These are phyloP conservation scores for Torymus auratus DNA, from an alignment of 2,888 invertebrate genomes.

Conservation along the genomic window DNA sequence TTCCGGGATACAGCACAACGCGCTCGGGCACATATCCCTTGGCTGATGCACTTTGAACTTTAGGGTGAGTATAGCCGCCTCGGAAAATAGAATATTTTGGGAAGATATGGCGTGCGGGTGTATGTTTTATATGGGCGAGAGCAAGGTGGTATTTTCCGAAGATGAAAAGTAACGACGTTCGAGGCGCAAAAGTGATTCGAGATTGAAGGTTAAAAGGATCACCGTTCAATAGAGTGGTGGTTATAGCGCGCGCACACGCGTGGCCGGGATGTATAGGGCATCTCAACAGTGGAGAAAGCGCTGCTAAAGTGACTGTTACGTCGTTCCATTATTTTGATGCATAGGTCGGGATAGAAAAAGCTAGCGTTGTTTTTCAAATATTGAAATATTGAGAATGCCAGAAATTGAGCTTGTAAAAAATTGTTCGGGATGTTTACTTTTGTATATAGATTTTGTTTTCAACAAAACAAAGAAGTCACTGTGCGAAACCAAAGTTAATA, in stretches of 20 bases:
- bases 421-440: no score
- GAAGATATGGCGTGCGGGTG: background rate
- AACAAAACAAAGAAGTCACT: no score
- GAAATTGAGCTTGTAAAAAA: no score
- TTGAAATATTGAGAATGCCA: no score
- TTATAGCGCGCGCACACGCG: background rate
- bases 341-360: no score
- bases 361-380: no score
- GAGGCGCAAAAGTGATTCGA: slow-evolving; percentile 16
- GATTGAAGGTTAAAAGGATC: slow-evolving; percentile 50
- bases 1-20: background rate
- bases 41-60: slow-evolving; percentile 10
- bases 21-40: no score
- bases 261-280: background rate
- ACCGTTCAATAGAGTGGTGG: slow-evolving; percentile 39
- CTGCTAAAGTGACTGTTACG: slow-evolving; percentile 27
- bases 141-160: slow-evolving; percentile 19
- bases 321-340: background rate
- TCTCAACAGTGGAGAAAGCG: slow-evolving; percentile 4
- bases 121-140: background rate
- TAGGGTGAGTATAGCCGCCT: background rate
- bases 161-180: slow-evolving; percentile 42
- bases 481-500: no score
- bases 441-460: no score
- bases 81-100: background rate